Base-by-base conservation (phyloP, 2,113 vertebrate genomes). In the Cavia aperea region DNA sequence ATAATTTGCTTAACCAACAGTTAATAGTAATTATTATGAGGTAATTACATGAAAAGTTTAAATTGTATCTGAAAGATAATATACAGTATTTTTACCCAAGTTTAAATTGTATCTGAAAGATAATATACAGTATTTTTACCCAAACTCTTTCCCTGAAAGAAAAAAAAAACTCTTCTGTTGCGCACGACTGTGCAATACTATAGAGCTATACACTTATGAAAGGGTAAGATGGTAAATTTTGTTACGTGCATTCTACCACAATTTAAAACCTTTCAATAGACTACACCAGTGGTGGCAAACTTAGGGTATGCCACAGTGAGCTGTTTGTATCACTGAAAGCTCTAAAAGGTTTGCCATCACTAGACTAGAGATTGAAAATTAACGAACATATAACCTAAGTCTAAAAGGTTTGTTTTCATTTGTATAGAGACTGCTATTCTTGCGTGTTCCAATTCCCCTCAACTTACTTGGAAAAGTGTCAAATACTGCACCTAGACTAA, bases 351-450 rank as follows among this genome's bases (percentile, higher is more conserved):
- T 56, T 18, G 56, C 56, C 56, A 56, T n/a, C 68, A n/a, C 36
- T 70, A 36, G 16, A 70, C 68, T n/a, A 43, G 62, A n/a, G 49
- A 78, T n/a, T 78, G 70, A 81, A 93, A 81, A 81, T 36, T 88
- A 33, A 89, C 26, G 93, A 31, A 86, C 24, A n/a, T 70, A 79
- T 49, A 43, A 90, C 8, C 56, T 21, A 77, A 9, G n/a, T 88
- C 31, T 54, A 83, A 95, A 75, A 92, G 78, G 26, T 19, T 86
- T 92, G 51, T 88, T 75, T 93, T 88, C 82, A 81, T 70, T 54
- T 82, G 23, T 70, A 49, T 19, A 88, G 56, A 39, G 73, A 49
- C 43, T 86, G 26, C 24, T 93, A 89, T 33, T 60, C 66, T 46
- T 90, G 43, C 4, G 33, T 78, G 6, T 89, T 93, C 2, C 24